Evolutionary conservation across 2,797 vertebrate species (phyloP).

Genomic region (Bradypodion pumilum): DNA sequence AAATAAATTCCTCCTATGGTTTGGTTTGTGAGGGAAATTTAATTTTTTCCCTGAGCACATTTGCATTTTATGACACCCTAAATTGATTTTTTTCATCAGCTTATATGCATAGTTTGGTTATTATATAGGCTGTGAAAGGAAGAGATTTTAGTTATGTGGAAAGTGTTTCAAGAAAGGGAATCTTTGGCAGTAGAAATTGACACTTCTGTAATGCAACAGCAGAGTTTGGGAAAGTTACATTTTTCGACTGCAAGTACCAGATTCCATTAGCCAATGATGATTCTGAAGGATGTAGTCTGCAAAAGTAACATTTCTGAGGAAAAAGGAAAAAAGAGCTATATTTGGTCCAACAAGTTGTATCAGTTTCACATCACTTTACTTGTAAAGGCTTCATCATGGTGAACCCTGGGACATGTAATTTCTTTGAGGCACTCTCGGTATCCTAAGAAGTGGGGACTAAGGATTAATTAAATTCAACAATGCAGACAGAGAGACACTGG

Average conservation of each 20-base stretch:
- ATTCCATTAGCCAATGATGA: not conserved
- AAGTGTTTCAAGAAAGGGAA: constrained; percentile 19
- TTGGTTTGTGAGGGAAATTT: not conserved
- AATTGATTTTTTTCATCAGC: constrained; percentile 40
- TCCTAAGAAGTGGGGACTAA: too few relatives aligned
- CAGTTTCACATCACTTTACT: too few relatives aligned
- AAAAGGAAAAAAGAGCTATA: too few relatives aligned
- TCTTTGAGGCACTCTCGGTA: too few relatives aligned
- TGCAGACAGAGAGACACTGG: too few relatives aligned
- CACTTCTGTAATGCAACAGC: not conserved
- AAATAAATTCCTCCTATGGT: not conserved
- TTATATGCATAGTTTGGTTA: constrained; percentile 25
- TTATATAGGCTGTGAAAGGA: constrained; percentile 29
- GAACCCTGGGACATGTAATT: too few relatives aligned
- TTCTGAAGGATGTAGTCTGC: not conserved
- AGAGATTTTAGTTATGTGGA: not conserved
- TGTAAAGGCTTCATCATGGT: too few relatives aligned
- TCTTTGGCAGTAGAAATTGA: not conserved
- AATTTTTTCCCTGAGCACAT: not conserved
- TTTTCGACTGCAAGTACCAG: not conserved
- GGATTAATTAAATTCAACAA: too few relatives aligned
- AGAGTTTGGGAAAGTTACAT: not conserved
- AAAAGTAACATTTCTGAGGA: not conserved
- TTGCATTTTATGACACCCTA: constrained; percentile 40
- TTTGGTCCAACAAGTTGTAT: too few relatives aligned